Evolutionary conservation across 1,140 invertebrate genomes (phyloP).

Genomic region (Homalodisca vitripennis): DNA sequence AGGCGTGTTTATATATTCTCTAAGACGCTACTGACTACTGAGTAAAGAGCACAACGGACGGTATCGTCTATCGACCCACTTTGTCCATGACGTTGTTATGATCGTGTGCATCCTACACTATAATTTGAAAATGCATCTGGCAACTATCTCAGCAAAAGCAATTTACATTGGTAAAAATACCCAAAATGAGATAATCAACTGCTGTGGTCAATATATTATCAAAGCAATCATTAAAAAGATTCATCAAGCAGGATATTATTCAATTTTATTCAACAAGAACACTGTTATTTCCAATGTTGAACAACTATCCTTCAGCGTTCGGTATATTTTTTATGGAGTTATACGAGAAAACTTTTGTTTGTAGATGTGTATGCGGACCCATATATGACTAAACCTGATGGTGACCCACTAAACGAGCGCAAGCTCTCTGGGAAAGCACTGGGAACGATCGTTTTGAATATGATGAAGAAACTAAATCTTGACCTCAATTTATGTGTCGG

Average conservation of each 20-base stretch:
- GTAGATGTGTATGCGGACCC: not conserved
- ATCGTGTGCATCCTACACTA: no score
- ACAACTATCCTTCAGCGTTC: not conserved
- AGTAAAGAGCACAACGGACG: no score
- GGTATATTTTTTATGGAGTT: not conserved
- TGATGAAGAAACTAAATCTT: not conserved
- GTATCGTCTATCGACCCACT: no score
- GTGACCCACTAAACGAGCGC: not conserved
- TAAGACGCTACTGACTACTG: no score
- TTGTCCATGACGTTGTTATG: no score
- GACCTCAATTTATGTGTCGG: not conserved
- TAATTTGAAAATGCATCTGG: not conserved
- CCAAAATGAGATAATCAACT: not conserved
- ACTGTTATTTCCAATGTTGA: not conserved
- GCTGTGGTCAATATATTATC: not conserved
- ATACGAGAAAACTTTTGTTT: not conserved
- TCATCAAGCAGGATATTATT: not conserved
- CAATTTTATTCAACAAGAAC: not conserved
- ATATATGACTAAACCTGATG: not conserved
- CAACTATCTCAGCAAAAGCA: not conserved
- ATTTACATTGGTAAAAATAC: not conserved
- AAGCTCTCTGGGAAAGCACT: not conserved
- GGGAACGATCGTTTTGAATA: not conserved
- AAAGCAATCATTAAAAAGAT: not conserved
- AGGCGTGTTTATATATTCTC: no score